phyloP scores from a whole-genome alignment of 2,113 vertebrate species.

The Daubentonia madagascariensis region DNA sequence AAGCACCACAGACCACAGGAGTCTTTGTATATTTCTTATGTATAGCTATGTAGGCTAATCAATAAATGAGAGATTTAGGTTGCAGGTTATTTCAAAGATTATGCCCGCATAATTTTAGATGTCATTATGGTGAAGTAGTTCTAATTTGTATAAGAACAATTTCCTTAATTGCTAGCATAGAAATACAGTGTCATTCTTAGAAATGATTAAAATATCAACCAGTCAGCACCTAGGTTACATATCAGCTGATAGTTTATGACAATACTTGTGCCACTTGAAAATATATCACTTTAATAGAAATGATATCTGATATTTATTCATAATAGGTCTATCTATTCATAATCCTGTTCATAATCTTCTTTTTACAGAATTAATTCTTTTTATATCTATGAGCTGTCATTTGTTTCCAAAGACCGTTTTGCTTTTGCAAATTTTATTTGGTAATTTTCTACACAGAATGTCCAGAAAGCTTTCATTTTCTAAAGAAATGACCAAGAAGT shows the following conservation, averaged over 20 bases:
- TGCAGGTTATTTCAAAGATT: neutral
- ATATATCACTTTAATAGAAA: neutral
- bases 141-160: neutral
- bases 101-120: neutral
- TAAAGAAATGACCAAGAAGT: neutral
- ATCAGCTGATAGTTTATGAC: neutral
- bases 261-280: neutral
- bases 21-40: neutral
- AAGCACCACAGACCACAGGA: neutral
- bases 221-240: neutral
- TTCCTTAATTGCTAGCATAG: neutral
- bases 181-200: neutral
- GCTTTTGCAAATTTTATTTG: neutral
- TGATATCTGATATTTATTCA: neutral
- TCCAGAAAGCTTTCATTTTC: neutral
- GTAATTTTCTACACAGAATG: neutral
- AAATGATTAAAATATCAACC: neutral
- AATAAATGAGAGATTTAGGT: neutral
- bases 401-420: neutral
- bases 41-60: neutral
- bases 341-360: neutral
- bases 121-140: neutral
- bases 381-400: neutral
- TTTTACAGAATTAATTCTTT: slow-evolving; percentile 34
- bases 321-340: neutral